phyloP scores from a whole-genome alignment of 1,140 invertebrate species.

The Polyergus mexicanus region DNA sequence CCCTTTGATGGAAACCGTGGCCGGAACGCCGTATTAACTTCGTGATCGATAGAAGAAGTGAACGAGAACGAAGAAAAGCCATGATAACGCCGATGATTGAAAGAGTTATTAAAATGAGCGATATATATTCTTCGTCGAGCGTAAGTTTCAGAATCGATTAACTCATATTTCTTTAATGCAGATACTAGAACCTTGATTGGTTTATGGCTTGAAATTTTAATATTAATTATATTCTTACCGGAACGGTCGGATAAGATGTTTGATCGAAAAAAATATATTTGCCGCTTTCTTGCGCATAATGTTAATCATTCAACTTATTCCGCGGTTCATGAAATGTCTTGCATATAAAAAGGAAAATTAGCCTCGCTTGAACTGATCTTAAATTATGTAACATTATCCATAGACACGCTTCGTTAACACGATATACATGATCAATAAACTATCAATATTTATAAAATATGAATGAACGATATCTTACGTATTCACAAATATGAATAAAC shows the following conservation, averaged over 20 bases:
- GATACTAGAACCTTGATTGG: conserved; percentile 31
- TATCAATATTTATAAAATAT: conserved; percentile 10
- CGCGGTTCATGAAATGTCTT: conserved; percentile 7
- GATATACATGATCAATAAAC: neutral
- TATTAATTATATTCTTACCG: conserved; percentile 40
- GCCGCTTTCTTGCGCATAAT: conserved; percentile 8
- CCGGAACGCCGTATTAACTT: conserved; percentile 30
- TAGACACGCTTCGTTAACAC: neutral
- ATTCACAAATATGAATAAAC: neutral
- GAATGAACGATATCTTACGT: neutral
- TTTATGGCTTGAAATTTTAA: conserved; percentile 56
- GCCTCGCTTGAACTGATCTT: neutral
- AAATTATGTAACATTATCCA: neutral
- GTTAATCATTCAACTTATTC: conserved; percentile 35
- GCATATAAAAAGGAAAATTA: conserved; percentile 58
- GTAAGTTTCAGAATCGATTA: conserved; percentile 26
- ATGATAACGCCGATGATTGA: conserved; percentile 38
- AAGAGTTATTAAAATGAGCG: conserved; percentile 58
- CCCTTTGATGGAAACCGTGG: conserved; percentile 14
- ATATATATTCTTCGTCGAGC: conserved; percentile 8
- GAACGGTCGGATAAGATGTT: conserved; percentile 19
- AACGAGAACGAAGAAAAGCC: conserved; percentile 10
- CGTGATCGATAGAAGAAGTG: neutral
- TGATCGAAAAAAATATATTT: conserved; percentile 42
- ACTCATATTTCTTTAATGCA: conserved; percentile 54